Base-by-base conservation (phyloP, 2,797 vertebrate species). In the Scleropages formosus region DNA sequence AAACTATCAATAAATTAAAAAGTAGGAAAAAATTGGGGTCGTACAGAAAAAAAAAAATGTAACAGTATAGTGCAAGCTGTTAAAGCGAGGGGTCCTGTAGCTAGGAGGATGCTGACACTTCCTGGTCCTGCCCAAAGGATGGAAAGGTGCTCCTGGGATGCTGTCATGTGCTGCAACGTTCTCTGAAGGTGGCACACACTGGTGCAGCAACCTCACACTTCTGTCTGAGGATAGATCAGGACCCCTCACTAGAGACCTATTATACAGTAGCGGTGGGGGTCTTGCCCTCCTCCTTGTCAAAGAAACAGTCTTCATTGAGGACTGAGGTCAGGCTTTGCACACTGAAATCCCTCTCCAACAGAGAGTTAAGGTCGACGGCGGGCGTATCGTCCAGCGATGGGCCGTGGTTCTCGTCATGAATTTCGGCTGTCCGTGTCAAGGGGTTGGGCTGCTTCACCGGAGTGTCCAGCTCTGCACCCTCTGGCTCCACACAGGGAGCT, bases 231-330 rank as follows among this genome's bases (percentile, higher is more conserved):
- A 8, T 65, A 44, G n/a, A 59, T 58, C 8, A n/a, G 9, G 2
- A 4, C 20, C 31, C 76, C 78, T 84, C 7, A 22, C 44, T 24
- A 7, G 82, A 76, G 11, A 78, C 78, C 10, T 78, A 78, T 18
- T 56, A 12, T 8, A 85, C 78, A 51, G 82, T 80, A 24, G 82
- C 72, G 75, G 79, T 82, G 22, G 73, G 84, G 73, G 84, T 64
- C 65, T 67, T 53, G 16, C 74, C 85, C 76, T 85, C 73, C 70
- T 82, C 27, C 8, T 80, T 16, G 78, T 87, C 88, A 8, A 94
- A 98, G 86, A 98, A 97, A 69, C 94, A 95, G 85, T 96, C 94
- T 80, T 97, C 95, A 8, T 85, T 96, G 60, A 95, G 90, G 0
- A 94, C 94, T 0, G 96, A 96, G 8, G 90, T 89, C 85, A 97